phyloP scores from a whole-genome alignment of 2,113 vertebrate genomes.

The Rhizomys pruinosus region DNA sequence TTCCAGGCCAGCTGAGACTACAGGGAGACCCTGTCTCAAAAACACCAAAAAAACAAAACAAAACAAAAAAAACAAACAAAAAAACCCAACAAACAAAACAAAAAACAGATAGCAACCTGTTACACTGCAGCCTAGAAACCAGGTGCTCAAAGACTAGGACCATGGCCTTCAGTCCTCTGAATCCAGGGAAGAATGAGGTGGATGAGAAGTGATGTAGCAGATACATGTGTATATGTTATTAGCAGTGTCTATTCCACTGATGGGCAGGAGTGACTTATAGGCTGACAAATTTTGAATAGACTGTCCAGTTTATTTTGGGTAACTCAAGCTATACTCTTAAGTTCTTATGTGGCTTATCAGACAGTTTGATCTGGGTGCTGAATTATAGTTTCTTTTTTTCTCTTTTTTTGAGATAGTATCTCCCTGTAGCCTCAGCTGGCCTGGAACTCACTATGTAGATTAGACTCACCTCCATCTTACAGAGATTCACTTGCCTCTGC shows the following conservation, averaged over 20 bases:
- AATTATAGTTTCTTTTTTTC: no score
- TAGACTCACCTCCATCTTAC: no score
- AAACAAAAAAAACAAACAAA: no score
- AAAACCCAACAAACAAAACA: not conserved
- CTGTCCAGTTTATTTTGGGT: not conserved
- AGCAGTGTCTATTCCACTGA: not conserved
- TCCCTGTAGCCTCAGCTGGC: no score
- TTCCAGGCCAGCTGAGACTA: no score
- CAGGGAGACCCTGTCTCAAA: no score
- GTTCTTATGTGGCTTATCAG: not conserved
- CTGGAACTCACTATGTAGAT: no score
- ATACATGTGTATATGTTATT: not conserved
- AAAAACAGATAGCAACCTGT: not conserved
- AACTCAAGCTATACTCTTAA: not conserved
- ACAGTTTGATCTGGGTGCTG: not conserved
- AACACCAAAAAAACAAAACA: no score
- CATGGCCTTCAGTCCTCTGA: not conserved
- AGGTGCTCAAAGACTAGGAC: not conserved
- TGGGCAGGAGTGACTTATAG: not conserved
- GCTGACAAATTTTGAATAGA: not conserved
- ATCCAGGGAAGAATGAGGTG: not conserved
- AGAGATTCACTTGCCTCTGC: no score
- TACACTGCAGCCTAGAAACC: conserved; percentile 10
- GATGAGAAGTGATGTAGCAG: not conserved
- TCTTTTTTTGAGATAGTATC: no score